Percentiles rank a stretch among this genome's conserved stretches.
These are phyloP conservation scores for Podilymbus podiceps DNA, from an alignment of 2,113 vertebrate genomes.

Conservation along the genomic window DNA sequence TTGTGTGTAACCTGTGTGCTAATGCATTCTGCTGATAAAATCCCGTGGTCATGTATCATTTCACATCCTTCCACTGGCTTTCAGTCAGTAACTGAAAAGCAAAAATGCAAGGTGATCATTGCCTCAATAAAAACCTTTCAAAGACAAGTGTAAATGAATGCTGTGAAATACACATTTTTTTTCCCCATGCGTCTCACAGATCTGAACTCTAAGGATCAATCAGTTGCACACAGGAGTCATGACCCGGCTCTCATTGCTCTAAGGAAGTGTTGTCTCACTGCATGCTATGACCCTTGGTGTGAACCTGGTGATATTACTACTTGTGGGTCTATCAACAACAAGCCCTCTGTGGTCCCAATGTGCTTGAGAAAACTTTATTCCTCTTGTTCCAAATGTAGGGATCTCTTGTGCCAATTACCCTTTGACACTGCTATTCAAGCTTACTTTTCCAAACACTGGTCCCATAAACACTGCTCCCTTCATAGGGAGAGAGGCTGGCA, in stretches of 20 bases:
- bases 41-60: not conserved
- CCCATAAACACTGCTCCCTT: not conserved
- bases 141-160: not conserved
- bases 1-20: not conserved
- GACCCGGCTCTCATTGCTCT: constrained; percentile 32
- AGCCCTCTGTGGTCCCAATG: constrained; percentile 32
- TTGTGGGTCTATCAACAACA: constrained; percentile 29
- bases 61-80: not conserved
- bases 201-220: constrained; percentile 36
- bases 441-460: constrained; percentile 22
- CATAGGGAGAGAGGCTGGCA: not conserved
- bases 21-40: constrained; percentile 9
- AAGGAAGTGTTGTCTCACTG: constrained; percentile 46
- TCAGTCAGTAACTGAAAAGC: constrained; percentile 4
- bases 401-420: constrained; percentile 43
- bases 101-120: not conserved
- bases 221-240: constrained; percentile 8
- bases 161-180: not conserved
- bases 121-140: constrained; percentile 13
- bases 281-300: constrained; percentile 20
- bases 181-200: not conserved
- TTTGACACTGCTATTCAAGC: constrained; percentile 16
- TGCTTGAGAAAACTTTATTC: constrained; percentile 49
- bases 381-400: constrained; percentile 22
- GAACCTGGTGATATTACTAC: constrained; percentile 51